phyloP scores from a whole-genome alignment of 1,140 invertebrate species.

The Hylaeus anthracinus region DNA sequence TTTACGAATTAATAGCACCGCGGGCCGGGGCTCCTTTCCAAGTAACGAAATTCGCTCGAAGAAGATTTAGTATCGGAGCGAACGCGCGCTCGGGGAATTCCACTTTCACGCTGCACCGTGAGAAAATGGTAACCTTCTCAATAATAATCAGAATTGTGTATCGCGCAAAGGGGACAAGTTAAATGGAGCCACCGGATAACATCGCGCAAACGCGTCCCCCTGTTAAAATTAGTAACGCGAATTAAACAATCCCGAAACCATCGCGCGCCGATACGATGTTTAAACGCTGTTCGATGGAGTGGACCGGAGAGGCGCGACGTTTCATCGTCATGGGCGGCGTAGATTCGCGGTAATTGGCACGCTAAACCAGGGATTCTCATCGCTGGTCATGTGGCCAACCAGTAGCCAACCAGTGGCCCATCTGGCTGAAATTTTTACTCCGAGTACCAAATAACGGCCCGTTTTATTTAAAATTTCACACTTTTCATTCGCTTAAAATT shows the following conservation, averaged over 20 bases:
- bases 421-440: too few species aligned
- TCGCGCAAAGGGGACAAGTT: background rate
- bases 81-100: background rate
- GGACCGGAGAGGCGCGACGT: background rate
- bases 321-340: background rate
- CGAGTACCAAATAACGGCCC: too few species aligned
- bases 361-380: too few species aligned
- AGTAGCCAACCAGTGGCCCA: too few species aligned
- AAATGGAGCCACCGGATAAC: background rate
- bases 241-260: background rate
- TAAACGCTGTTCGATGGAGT: too few species aligned
- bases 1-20: background rate
- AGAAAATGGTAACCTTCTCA: constrained; percentile 9
- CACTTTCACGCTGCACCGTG: constrained; percentile 19
- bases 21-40: background rate
- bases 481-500: too few species aligned
- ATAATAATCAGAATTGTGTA: background rate
- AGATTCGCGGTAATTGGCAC: constrained; percentile 5
- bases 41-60: too few species aligned
- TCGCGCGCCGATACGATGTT: background rate
- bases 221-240: constrained; percentile 9
- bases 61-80: background rate
- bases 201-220: background rate
- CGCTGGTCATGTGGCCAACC: too few species aligned
- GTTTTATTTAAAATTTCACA: too few species aligned